Base-by-base conservation (phyloP, 2,113 vertebrate genomes). In the Megaceryle torquata region DNA sequence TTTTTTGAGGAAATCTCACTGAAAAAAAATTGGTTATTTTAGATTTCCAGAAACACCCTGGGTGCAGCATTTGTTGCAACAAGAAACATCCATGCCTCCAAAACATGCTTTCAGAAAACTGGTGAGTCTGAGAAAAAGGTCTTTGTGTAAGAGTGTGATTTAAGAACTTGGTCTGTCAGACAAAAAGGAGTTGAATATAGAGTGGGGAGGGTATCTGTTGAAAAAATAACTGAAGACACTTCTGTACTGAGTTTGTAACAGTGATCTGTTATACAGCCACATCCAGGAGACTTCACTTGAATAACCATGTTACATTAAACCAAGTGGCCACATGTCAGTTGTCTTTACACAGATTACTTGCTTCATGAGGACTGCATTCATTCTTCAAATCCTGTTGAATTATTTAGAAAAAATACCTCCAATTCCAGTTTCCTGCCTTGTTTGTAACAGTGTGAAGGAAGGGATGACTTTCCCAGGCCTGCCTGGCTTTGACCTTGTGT, bases 81-180 rank as follows among this genome's bases (percentile, higher is more conserved):
- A 94, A 99, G 98, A 96, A 99, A 99, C 95, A 97, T 99, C 95
- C 99, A 99, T 97, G 98, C 97, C 46, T 98, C 98, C 70, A 98
- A 98, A 93, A 94, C 97, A 88, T 94, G 91, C 93, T 98, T 99
- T 95, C 99, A 99, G 97, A 99, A 99, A 96, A 99, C 98, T 2
- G 99, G 99, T 99, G 92, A 97, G 98, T 97, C 26, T 18, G 39
- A 71, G 10, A 39, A 79, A 8, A 79, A 6, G 14, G 11, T 28
- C 5, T 67, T 53, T 2, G 15, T 69, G 2, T 74, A 74, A 48
- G 16, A 61, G 1, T 39, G 15, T 0, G 1, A 4, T 25, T 83
- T 63, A 63, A 48, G 11, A 71, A 28, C 26, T 29, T 59, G 5
- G 1, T 65, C 2, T 50, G 1, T 57, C 7, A 39, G 10, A 35